phyloP scores from a whole-genome alignment of 2,113 vertebrate species.

The Anguilla rostrata region DNA sequence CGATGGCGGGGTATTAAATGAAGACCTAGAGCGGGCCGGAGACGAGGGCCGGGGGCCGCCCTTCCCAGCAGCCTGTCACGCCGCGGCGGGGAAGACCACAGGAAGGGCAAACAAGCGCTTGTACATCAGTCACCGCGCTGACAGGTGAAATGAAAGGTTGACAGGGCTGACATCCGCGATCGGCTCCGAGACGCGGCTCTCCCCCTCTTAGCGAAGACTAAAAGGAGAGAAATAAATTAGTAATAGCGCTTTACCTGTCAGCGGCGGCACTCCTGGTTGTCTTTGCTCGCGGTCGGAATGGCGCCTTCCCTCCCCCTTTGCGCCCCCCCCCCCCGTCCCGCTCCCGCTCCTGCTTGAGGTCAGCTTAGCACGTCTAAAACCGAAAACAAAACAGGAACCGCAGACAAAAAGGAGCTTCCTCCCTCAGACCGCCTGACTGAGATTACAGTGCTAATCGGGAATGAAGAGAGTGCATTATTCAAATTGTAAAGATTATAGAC shows the following conservation, averaged over 20 bases:
- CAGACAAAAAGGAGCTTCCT: conserved; percentile 17
- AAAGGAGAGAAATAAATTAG: conserved; percentile 88
- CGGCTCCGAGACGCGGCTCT: conserved; percentile 64
- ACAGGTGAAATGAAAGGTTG: conserved; percentile 84
- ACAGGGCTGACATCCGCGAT: conserved; percentile 76
- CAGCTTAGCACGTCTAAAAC: conserved; percentile 12
- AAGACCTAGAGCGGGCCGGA: conserved; percentile 33
- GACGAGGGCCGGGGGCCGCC: conserved; percentile 36
- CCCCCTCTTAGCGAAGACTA: conserved; percentile 72
- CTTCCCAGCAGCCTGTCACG: conserved; percentile 77
- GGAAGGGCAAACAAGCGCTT: conserved; percentile 81
- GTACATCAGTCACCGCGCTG: conserved; percentile 82
- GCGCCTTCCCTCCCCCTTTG: conserved; percentile 47
- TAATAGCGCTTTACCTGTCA: conserved; percentile 82
- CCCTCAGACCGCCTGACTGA: background rate
- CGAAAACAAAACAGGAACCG: background rate
- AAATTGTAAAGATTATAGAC: background rate
- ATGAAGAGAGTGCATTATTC: background rate
- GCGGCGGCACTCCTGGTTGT: conserved; percentile 59
- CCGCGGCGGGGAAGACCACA: conserved; percentile 72
- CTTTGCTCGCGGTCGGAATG: conserved; percentile 63
- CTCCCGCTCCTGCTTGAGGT: conserved; percentile 36
- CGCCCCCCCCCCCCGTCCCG: conserved; percentile 12
- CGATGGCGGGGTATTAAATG: conserved; percentile 35
- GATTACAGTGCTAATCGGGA: background rate